Conservation (phyloP, 1,140 invertebrate species). For the Dufourea novaeangliae region DNA sequence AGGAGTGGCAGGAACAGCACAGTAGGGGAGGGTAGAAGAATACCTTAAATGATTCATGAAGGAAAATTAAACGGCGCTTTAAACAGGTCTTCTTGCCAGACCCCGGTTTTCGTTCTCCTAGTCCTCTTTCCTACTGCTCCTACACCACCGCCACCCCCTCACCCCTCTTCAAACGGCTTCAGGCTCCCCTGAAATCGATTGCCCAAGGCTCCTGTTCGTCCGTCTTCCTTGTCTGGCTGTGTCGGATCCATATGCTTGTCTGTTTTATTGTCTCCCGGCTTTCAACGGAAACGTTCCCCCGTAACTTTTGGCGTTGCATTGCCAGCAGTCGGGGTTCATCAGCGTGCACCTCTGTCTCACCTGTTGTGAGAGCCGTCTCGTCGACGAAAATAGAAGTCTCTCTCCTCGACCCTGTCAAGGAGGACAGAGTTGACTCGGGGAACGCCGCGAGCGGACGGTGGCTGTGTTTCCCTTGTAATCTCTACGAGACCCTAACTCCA, state of each 20-base stretch:
- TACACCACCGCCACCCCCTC: background rate
- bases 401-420: background rate
- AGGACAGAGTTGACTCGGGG: background rate
- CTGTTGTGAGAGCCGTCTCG: conserved; percentile 20
- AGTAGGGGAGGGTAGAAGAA: conserved; percentile 52
- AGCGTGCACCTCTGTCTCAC: conserved; percentile 31
- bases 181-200: conserved; percentile 52
- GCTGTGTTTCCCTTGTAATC: background rate
- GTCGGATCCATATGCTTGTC: conserved; percentile 3
- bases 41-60: conserved; percentile 69
- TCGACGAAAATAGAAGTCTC: conserved; percentile 27
- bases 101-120: conserved; percentile 44
- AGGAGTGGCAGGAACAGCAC: conserved; percentile 31
- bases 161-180: conserved; percentile 20
- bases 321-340: conserved; percentile 31
- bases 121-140: conserved; percentile 8
- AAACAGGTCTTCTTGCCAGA: conserved; percentile 55
- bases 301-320: conserved; percentile 47
- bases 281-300: conserved; percentile 15
- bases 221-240: conserved; percentile 20
- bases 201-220: conserved; percentile 18
- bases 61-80: conserved; percentile 69
- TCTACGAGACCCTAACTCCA: background rate
- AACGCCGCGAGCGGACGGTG: no score
- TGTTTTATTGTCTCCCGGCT: conserved; percentile 32